phyloP scores from a whole-genome alignment of 2,797 vertebrate species.

The Saxicola maurus region DNA sequence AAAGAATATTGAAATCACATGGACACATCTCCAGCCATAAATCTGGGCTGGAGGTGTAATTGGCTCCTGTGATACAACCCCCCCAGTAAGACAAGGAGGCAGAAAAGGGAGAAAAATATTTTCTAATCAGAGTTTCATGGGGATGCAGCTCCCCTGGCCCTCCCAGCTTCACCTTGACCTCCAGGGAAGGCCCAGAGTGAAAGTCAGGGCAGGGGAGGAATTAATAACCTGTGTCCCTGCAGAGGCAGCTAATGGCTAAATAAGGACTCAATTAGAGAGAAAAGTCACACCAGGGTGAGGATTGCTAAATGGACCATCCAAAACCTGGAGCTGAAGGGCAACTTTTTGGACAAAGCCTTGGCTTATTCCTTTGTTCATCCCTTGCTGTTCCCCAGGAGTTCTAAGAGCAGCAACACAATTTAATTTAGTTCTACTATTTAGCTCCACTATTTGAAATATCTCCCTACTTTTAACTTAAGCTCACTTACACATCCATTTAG shows the following conservation, averaged over 20 bases:
- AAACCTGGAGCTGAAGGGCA: neutral
- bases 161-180: neutral
- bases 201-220: neutral
- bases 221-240: slow-evolving; percentile 28
- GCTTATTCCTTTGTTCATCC: neutral
- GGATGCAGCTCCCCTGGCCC: neutral
- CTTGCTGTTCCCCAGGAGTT: neutral
- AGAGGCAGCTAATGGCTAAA: neutral
- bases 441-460: neutral
- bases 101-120: neutral
- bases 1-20: neutral
- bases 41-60: neutral
- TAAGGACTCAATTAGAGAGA: slow-evolving; percentile 3
- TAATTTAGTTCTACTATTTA: neutral
- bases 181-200: neutral
- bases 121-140: neutral
- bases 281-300: neutral
- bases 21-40: neutral
- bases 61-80: neutral
- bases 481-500: neutral
- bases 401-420: neutral
- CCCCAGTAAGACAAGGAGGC: neutral
- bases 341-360: neutral
- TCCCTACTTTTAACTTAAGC: neutral
- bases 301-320: neutral